Percentiles rank a stretch among this genome's conserved stretches.
These are phyloP conservation scores for Plebejus anna DNA, from an alignment of 2,888 invertebrate genomes.

Conservation along the genomic window DNA sequence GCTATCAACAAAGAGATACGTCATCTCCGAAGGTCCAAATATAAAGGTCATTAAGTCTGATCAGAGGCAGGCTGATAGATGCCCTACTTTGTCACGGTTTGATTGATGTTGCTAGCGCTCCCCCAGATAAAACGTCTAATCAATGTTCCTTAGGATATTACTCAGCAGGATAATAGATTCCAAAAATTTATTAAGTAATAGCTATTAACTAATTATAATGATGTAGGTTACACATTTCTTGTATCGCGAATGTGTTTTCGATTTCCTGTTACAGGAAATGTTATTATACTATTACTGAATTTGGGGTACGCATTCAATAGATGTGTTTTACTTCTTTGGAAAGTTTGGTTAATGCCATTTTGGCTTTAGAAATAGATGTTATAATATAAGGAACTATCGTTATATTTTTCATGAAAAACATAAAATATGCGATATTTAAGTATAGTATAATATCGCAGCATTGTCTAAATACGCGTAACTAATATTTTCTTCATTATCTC, in stretches of 20 bases:
- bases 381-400: background rate
- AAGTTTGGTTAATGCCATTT: background rate
- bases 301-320: background rate
- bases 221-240: background rate
- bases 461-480: no score
- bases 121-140: slow-evolving; percentile 37
- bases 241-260: background rate
- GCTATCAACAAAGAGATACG: slow-evolving; percentile 34
- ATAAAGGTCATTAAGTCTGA: slow-evolving; percentile 49
- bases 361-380: background rate
- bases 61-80: slow-evolving; percentile 48
- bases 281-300: background rate
- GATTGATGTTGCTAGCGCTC: slow-evolving; percentile 51
- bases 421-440: no score
- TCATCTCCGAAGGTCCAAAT: slow-evolving; percentile 37
- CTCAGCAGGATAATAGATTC: slow-evolving; percentile 30
- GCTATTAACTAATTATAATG: slow-evolving; percentile 16
- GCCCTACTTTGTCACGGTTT: slow-evolving; percentile 60
- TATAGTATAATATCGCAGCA: no score
- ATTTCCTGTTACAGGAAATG: slow-evolving; percentile 2
- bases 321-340: background rate
- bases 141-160: slow-evolving; percentile 37
- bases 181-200: slow-evolving; percentile 29
- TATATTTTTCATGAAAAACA: no score
- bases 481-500: no score